phyloP scores from a whole-genome alignment of 2,888 invertebrate genomes.

The Drosophila infuscata region DNA sequence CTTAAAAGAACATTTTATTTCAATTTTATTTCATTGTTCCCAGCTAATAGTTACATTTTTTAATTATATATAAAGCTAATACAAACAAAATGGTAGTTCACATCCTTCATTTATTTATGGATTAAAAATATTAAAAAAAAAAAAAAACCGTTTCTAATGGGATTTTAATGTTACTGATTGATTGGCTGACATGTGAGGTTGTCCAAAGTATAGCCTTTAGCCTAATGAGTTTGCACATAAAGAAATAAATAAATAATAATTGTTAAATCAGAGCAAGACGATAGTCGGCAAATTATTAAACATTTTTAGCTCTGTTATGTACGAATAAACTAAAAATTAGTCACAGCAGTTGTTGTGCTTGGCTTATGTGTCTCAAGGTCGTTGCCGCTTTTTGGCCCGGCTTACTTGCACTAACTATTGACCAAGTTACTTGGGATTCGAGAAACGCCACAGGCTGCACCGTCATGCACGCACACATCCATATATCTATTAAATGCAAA shows the following conservation, averaged over 20 bases:
- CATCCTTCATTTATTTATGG: background rate
- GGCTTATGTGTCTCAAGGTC: conserved; percentile 69
- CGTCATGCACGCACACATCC: conserved; percentile 13
- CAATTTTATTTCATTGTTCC: background rate
- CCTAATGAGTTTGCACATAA: conserved; percentile 63
- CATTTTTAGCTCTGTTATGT: conserved; percentile 37
- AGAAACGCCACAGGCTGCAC: conserved; percentile 53
- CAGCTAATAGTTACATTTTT: background rate
- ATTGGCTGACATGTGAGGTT: conserved; percentile 51
- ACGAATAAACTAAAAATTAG: conserved; percentile 59
- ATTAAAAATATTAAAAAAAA: background rate
- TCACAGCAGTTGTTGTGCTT: conserved; percentile 55
- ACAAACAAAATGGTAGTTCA: background rate
- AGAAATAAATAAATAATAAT: conserved; percentile 33
- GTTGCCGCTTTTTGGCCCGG: conserved; percentile 29
- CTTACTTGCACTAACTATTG: conserved; percentile 33
- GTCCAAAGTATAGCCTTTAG: conserved; percentile 26
- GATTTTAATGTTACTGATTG: conserved; percentile 56
- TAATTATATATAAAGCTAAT: background rate
- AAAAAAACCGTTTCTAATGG: conserved; percentile 44
- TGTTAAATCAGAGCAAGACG: conserved; percentile 41
- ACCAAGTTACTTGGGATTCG: conserved; percentile 53
- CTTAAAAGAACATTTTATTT: background rate
- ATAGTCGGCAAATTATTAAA: conserved; percentile 45
- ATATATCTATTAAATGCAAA: conserved; percentile 43